Evolutionary conservation across 2,888 invertebrate genomes (phyloP).

Genomic region (Heliconius cydno): DNA sequence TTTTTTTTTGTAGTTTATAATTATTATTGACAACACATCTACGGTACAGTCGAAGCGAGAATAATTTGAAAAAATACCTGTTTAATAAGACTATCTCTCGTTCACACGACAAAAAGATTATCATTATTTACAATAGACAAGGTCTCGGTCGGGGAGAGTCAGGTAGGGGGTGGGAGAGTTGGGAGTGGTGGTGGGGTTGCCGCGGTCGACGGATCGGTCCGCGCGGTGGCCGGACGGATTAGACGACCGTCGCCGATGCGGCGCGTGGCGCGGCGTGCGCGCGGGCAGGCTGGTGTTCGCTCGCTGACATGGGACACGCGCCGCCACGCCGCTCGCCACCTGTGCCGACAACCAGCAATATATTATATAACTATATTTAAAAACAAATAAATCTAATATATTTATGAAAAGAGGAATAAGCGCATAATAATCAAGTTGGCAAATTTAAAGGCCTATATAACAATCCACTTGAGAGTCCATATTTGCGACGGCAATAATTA

Average conservation of each 20-base stretch:
- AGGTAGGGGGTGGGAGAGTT: conserved; percentile 53
- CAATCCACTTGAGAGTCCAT: conserved; percentile 60
- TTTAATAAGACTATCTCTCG: conserved; percentile 81
- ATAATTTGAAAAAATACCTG: conserved; percentile 83
- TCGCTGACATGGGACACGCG: conserved; percentile 62
- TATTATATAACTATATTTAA: not conserved
- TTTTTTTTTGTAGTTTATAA: conserved; percentile 77
- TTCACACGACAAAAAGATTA: conserved; percentile 82
- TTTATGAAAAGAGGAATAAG: not conserved
- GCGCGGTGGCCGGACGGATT: conserved; percentile 63
- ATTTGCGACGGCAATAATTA: conserved; percentile 62
- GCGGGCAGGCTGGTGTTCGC: conserved; percentile 47
- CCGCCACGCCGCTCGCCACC: conserved; percentile 83
- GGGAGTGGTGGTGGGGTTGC: conserved; percentile 54
- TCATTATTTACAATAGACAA: conserved; percentile 82
- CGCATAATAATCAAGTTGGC: conserved; percentile 22
- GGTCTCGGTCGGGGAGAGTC: conserved; percentile 55
- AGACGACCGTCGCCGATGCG: conserved; percentile 61
- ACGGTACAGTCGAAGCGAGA: conserved; percentile 84
- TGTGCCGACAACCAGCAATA: conserved; percentile 47
- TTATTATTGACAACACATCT: conserved; percentile 83
- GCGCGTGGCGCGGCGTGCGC: conserved; percentile 57
- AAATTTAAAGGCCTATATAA: conserved; percentile 55
- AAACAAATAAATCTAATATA: not conserved
- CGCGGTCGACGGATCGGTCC: conserved; percentile 70